A percentile compares a stretch with the other conserved stretches of the same genome.
Evolutionary conservation across 2,888 invertebrate genomes (phyloP).

Genomic region (Rhagonycha fulva): DNA sequence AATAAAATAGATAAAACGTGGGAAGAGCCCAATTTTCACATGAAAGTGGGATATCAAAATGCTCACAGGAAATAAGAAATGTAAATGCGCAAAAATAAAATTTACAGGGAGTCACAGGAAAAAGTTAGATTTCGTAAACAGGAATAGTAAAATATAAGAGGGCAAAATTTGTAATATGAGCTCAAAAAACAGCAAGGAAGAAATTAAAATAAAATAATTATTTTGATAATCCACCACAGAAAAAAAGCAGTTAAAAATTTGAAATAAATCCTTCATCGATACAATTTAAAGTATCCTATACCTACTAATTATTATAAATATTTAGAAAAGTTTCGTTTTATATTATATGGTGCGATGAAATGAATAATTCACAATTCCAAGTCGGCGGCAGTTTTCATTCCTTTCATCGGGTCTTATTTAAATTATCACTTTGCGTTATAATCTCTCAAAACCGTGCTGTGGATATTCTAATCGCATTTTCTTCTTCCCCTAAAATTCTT

Average conservation of each 20-base stretch:
- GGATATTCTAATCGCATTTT: constrained; percentile 40
- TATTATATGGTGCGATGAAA: constrained; percentile 32
- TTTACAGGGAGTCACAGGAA: too few relatives aligned
- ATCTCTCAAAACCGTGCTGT: constrained; percentile 47
- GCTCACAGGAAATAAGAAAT: too few relatives aligned
- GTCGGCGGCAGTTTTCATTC: constrained; percentile 35
- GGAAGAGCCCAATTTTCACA: too few relatives aligned
- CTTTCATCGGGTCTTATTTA: constrained; percentile 45
- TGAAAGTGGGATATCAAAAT: too few relatives aligned
- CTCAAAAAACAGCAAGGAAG: too few relatives aligned
- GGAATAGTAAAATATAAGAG: too few relatives aligned
- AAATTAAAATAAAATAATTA: too few relatives aligned
- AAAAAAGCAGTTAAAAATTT: not conserved
- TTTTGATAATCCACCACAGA: not conserved
- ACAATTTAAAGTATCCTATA: not conserved
- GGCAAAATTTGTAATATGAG: too few relatives aligned
- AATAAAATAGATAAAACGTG: too few relatives aligned
- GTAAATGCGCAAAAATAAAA: too few relatives aligned
- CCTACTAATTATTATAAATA: not conserved
- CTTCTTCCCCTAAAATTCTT: constrained; percentile 37
- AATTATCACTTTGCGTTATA: constrained; percentile 50
- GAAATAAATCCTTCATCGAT: not conserved
- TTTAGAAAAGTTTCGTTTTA: constrained; percentile 17
- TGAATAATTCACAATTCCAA: constrained; percentile 47
- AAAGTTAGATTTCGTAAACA: too few relatives aligned